Evolutionary conservation across 2,113 vertebrate genomes (phyloP).

Genomic region (Chaetodon auriga): DNA sequence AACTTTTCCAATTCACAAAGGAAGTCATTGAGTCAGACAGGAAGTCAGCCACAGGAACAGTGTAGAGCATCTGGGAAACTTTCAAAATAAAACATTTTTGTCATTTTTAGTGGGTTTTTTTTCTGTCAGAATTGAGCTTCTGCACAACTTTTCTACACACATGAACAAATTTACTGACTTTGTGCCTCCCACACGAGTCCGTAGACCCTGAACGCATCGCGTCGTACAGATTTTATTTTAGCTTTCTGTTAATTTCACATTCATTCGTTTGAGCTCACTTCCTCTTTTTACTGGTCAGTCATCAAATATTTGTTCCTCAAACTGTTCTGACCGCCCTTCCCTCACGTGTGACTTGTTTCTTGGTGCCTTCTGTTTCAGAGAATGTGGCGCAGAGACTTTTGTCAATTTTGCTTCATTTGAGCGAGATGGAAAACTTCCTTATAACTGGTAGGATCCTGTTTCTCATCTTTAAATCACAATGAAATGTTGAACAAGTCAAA

Average conservation of each 20-base stretch:
- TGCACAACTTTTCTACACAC: no score
- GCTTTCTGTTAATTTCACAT: not conserved
- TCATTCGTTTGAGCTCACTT: conserved; percentile 4
- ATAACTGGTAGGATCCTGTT: conserved; percentile 91
- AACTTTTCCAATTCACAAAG: no score
- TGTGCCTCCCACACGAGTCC: no score
- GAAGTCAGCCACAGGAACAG: no score
- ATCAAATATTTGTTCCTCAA: conserved; percentile 54
- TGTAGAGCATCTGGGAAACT: no score
- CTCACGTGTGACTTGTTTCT: not conserved
- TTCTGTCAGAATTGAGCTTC: no score
- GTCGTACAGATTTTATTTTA: not conserved
- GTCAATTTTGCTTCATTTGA: conserved; percentile 97
- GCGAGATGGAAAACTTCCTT: conserved; percentile 95
- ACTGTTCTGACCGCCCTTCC: not conserved
- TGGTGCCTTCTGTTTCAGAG: conserved; percentile 82
- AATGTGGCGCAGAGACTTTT: conserved; percentile 95
- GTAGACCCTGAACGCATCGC: no score
- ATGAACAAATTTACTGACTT: no score
- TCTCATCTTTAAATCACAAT: not conserved
- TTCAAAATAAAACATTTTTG: no score
- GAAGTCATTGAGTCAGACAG: no score
- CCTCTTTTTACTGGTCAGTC: conserved; percentile 39
- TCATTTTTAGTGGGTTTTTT: no score
- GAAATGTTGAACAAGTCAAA: not conserved